Conservation (phyloP, 2,797 vertebrate genomes). For the Molossus alvarezi region DNA sequence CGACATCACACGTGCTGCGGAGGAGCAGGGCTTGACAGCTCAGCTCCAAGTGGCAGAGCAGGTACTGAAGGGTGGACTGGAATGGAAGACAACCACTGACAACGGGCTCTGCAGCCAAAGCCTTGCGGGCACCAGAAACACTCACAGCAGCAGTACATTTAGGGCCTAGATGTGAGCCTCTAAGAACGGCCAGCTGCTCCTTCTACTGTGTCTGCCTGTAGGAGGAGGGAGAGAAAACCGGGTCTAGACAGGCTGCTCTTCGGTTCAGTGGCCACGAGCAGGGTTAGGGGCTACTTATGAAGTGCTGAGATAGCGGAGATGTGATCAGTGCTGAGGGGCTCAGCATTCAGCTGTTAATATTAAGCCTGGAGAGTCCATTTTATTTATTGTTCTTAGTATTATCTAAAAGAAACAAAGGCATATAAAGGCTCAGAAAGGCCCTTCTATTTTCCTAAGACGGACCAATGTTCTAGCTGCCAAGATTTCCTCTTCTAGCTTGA, state of each 20-base stretch:
- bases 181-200: background rate
- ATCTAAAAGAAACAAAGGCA: background rate
- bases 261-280: background rate
- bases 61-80: background rate
- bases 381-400: background rate
- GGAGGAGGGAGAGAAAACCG: background rate
- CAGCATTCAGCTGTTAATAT: background rate
- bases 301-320: background rate
- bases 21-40: background rate
- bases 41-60: background rate
- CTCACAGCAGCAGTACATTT: too few species aligned
- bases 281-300: background rate
- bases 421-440: background rate
- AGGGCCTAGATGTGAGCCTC: background rate
- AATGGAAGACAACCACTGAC: background rate
- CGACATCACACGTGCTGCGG: background rate
- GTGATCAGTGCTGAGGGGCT: background rate
- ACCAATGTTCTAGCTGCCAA: background rate
- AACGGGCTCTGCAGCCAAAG: background rate
- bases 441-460: background rate
- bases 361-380: background rate
- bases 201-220: background rate
- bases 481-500: background rate
- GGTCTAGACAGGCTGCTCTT: background rate
- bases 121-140: background rate